Evolutionary conservation across 2,888 invertebrate genomes (phyloP).

Genomic region (Dryobota labecula): DNA sequence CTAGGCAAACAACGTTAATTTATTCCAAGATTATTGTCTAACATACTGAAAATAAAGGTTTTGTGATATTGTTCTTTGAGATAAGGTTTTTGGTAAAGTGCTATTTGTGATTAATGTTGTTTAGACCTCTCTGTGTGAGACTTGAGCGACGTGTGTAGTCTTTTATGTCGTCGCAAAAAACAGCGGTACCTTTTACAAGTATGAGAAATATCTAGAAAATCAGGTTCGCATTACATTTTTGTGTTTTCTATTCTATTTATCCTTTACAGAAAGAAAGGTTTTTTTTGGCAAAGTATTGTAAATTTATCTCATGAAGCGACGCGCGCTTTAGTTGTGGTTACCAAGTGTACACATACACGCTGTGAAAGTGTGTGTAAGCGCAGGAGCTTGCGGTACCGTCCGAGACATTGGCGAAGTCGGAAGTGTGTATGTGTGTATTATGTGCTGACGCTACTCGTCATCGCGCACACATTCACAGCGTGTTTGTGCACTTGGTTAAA

Average conservation of each 20-base stretch:
- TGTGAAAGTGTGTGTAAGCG: no score
- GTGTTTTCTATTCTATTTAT: neutral
- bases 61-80: neutral
- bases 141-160: neutral
- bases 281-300: no score
- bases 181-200: neutral
- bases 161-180: neutral
- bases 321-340: no score
- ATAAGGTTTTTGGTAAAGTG: neutral
- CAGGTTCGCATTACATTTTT: neutral
- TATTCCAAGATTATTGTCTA: slow-evolving; percentile 22
- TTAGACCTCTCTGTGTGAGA: neutral
- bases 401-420: no score
- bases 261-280: no score
- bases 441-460: no score
- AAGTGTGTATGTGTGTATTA: no score
- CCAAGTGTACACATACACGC: no score
- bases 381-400: no score
- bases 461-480: no score
- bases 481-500: no score
- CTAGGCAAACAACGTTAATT: slow-evolving; percentile 39
- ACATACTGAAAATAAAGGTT: slow-evolving; percentile 12
- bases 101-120: slow-evolving; percentile 5
- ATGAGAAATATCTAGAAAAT: neutral
- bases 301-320: no score